Evolutionary conservation across 2,888 invertebrate species (phyloP).

Genomic region (Cosmia pyralina): DNA sequence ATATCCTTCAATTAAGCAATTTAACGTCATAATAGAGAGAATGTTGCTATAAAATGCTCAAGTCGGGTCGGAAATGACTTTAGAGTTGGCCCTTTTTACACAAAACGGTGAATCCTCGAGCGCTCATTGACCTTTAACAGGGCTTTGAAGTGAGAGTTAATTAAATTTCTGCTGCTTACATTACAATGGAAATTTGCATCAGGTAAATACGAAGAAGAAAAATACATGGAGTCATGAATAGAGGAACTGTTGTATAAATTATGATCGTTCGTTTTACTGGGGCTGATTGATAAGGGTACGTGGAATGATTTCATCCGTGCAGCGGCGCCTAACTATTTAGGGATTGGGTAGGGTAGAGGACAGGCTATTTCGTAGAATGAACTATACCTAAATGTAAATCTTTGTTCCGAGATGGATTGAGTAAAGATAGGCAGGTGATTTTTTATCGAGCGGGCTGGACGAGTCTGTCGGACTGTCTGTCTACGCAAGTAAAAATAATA

Average conservation of each 20-base stretch:
- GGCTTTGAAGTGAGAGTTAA: conserved; percentile 85
- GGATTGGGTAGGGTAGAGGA: conserved; percentile 38
- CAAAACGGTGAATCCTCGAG: conserved; percentile 78
- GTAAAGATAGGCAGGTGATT: conserved; percentile 23
- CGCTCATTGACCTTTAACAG: conserved; percentile 81
- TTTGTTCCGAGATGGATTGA: conserved; percentile 51
- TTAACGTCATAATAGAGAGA: conserved; percentile 79
- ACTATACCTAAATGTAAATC: conserved; percentile 57
- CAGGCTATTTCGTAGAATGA: conserved; percentile 39
- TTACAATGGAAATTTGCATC: conserved; percentile 84
- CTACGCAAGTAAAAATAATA: conserved; percentile 15
- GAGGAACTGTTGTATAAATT: conserved; percentile 57
- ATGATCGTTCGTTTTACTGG: conserved; percentile 59
- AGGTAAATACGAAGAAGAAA: conserved; percentile 72
- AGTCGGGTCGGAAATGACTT: conserved; percentile 78
- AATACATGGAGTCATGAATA: conserved; percentile 52
- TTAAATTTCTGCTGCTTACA: conserved; percentile 86
- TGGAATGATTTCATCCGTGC: conserved; percentile 60
- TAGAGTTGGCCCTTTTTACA: conserved; percentile 80
- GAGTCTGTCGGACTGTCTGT: not conserved
- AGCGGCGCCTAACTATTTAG: conserved; percentile 53
- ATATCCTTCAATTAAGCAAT: conserved; percentile 79
- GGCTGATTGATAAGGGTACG: conserved; percentile 66
- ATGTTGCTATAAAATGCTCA: conserved; percentile 77
- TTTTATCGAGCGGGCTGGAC: conserved; percentile 14